phyloP scores from a whole-genome alignment of 2,113 vertebrate species.

The Cinclus cinclus region DNA sequence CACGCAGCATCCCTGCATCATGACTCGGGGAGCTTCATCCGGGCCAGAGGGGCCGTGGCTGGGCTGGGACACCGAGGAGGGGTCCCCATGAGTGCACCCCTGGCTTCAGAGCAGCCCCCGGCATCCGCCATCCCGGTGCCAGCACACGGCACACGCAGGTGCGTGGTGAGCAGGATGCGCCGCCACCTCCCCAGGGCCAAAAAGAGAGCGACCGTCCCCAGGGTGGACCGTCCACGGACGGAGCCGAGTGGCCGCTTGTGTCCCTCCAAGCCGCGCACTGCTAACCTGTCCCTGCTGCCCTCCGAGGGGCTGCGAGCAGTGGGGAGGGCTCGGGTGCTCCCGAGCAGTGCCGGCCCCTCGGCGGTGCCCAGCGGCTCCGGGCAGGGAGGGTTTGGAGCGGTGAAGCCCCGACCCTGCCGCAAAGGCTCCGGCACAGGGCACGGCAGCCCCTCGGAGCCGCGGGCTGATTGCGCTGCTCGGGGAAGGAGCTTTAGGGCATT shows the following conservation, averaged over 20 bases:
- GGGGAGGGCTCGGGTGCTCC: background rate
- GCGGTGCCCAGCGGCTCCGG: background rate
- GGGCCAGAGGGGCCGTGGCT: accelerated
- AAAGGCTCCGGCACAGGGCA: accelerated
- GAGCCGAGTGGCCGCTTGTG: accelerated
- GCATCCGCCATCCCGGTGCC: background rate
- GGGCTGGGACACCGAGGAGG: background rate
- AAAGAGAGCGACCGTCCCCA: accelerated
- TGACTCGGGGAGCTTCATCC: accelerated
- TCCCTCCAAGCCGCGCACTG: background rate
- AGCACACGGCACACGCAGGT: accelerated
- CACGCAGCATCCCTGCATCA: background rate
- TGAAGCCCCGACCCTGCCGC: background rate
- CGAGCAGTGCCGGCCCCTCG: background rate
- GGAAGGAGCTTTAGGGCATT: conserved; percentile 4
- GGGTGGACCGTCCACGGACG: background rate
- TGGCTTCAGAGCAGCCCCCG: background rate
- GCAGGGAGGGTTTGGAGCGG: background rate
- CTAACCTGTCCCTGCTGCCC: background rate
- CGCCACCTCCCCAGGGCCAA: background rate
- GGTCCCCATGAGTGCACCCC: background rate
- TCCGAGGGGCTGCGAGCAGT: accelerated
- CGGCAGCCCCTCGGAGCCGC: background rate
- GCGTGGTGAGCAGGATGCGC: background rate
- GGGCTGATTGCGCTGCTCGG: background rate